These are phyloP conservation scores for Rhamnusium bicolor DNA, from an alignment of 2,888 invertebrate species.

Conservation along the genomic window DNA sequence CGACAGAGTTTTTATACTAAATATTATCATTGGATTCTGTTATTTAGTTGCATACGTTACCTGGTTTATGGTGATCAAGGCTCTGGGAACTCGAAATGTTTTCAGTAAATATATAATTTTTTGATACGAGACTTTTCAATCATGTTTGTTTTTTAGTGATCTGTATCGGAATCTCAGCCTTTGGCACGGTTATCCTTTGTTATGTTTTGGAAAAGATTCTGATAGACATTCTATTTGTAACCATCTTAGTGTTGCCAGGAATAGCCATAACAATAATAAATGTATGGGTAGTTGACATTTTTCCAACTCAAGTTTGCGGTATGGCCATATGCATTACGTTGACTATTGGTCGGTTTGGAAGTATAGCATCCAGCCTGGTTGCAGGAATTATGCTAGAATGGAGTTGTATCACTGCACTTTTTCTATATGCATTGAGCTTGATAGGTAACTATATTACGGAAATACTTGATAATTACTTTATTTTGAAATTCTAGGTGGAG, in stretches of 20 bases:
- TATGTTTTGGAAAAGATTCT: constrained; percentile 49
- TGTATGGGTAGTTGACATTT: constrained; percentile 46
- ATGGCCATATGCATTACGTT: constrained; percentile 44
- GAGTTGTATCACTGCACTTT: constrained; percentile 43
- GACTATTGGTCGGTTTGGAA: constrained; percentile 43
- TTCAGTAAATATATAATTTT: constrained; percentile 38
- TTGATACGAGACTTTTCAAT: too few relatives aligned
- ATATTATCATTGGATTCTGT: constrained; percentile 49
- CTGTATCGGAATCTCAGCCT: constrained; percentile 45
- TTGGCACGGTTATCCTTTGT: constrained; percentile 41
- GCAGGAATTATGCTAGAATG: constrained; percentile 47
- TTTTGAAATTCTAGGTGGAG: too few relatives aligned
- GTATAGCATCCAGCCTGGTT: constrained; percentile 45
- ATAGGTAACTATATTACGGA: constrained; percentile 39
- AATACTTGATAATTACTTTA: neutral
- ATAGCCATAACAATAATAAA: constrained; percentile 57
- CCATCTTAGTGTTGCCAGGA: constrained; percentile 55
- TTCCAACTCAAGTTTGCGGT: constrained; percentile 46
- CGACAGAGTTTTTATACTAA: constrained; percentile 48
- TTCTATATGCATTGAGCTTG: constrained; percentile 40
- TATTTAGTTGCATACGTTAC: constrained; percentile 44
- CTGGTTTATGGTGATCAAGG: constrained; percentile 43
- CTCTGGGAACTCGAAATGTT: constrained; percentile 43
- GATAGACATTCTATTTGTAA: constrained; percentile 57
- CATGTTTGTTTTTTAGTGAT: constrained; percentile 41